Percentiles rank a stretch among this genome's conserved stretches.
These are phyloP conservation scores for Linyphia triangularis DNA, from an alignment of 2,888 invertebrate species.

Conservation along the genomic window DNA sequence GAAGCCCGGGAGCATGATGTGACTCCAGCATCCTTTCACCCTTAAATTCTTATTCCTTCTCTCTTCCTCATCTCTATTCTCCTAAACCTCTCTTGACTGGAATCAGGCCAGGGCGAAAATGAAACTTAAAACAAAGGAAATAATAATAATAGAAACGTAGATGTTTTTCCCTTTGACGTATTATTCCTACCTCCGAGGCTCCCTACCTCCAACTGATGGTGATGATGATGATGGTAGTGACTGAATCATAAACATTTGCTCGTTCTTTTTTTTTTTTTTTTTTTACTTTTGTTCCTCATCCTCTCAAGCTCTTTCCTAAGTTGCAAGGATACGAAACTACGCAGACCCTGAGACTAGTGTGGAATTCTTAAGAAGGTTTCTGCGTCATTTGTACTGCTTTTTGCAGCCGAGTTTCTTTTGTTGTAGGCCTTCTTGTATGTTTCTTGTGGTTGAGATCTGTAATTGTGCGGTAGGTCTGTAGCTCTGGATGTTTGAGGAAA, in stretches of 20 bases:
- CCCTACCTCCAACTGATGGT: slow-evolving; percentile 41
- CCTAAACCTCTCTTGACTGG: slow-evolving; percentile 26
- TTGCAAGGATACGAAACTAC: slow-evolving; percentile 10
- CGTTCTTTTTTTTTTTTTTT: slow-evolving; percentile 1
- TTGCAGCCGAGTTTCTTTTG: slow-evolving; percentile 12
- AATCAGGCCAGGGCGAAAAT: slow-evolving; percentile 49
- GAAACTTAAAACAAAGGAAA: slow-evolving; percentile 45
- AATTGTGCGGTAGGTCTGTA: not conserved
- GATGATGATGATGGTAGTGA: slow-evolving; percentile 70
- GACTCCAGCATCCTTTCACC: slow-evolving; percentile 52
- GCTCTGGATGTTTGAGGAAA: not conserved
- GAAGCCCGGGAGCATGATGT: slow-evolving; percentile 63
- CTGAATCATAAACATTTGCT: slow-evolving; percentile 72
- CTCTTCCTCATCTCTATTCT: slow-evolving; percentile 18
- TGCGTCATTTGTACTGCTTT: slow-evolving; percentile 44
- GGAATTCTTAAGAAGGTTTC: slow-evolving; percentile 59
- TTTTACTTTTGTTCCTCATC: not conserved
- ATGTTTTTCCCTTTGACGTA: slow-evolving; percentile 53
- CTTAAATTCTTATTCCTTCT: slow-evolving; percentile 43
- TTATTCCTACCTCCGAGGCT: slow-evolving; percentile 50
- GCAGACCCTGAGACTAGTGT: slow-evolving; percentile 48
- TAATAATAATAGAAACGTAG: slow-evolving; percentile 7
- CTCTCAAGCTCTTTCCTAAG: slow-evolving; percentile 19
- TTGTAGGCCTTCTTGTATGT: slow-evolving; percentile 3
- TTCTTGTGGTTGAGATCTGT: not conserved